Percentiles rank a stretch among this genome's conserved stretches.
Evolutionary conservation across 2,113 vertebrate genomes (phyloP).

Genomic region (Callopanchax toddi): DNA sequence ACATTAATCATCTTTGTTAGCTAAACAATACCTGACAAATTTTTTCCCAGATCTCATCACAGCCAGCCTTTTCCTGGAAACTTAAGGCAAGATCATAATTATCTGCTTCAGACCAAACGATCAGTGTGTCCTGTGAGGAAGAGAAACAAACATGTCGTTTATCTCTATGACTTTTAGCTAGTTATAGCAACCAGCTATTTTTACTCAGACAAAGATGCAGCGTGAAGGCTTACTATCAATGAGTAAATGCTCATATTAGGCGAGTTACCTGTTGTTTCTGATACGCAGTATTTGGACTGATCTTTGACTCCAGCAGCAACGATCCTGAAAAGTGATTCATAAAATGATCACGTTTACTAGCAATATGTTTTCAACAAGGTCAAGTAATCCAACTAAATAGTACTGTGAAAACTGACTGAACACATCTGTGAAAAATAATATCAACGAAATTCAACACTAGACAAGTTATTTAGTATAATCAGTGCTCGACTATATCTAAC

Average conservation of each 20-base stretch:
- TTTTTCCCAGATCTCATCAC: slow-evolving; percentile 99
- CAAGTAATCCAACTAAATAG: not conserved
- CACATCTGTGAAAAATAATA: not conserved
- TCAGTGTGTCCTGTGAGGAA: slow-evolving; percentile 89
- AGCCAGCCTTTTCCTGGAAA: slow-evolving; percentile 99
- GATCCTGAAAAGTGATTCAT: slow-evolving; percentile 82
- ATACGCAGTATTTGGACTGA: slow-evolving; percentile 98
- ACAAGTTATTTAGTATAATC: not conserved
- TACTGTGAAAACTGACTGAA: not conserved
- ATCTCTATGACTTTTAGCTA: not conserved
- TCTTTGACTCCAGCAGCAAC: slow-evolving; percentile 96
- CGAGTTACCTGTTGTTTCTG: slow-evolving; percentile 97
- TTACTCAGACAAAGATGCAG: not conserved
- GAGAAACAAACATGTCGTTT: slow-evolving; percentile 34
- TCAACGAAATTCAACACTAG: not conserved
- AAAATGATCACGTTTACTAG: not conserved
- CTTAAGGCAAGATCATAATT: slow-evolving; percentile 98
- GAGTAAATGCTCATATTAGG: not conserved
- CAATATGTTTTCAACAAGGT: not conserved
- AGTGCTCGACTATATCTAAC: not conserved
- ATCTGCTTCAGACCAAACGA: slow-evolving; percentile 99
- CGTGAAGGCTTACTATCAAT: not conserved
- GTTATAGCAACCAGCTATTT: not conserved
- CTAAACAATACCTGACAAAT: slow-evolving; percentile 90
- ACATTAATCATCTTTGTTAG: not conserved